phyloP scores from a whole-genome alignment of 2,113 vertebrate genomes.

The Neogale vison region DNA sequence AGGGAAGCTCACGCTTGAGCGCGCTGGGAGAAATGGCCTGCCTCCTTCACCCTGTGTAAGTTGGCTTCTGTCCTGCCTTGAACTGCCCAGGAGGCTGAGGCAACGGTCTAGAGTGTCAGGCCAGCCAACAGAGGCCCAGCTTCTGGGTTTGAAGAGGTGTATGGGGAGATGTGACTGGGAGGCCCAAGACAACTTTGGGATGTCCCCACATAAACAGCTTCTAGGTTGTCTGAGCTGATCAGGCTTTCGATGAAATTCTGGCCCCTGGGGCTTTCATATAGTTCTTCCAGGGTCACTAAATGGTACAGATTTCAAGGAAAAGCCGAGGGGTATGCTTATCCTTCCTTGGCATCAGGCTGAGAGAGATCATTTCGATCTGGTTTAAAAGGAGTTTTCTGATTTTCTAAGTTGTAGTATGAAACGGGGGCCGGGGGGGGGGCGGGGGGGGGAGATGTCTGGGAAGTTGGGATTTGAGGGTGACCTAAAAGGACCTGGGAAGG shows the following conservation, averaged over 20 bases:
- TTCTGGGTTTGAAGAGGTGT: background rate
- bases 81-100: background rate
- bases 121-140: background rate
- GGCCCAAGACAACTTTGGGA: background rate
- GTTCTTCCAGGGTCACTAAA: background rate
- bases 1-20: background rate
- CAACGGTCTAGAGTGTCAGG: fast-evolving
- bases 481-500: background rate
- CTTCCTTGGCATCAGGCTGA: background rate
- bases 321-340: background rate
- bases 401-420: background rate
- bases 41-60: background rate
- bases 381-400: background rate
- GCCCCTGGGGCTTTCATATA: background rate
- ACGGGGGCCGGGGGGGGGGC: background rate
- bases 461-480: background rate
- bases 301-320: background rate
- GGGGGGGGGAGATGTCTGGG: no score
- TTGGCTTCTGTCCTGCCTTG: background rate
- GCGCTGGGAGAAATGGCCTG: background rate
- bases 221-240: background rate
- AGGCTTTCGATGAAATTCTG: background rate
- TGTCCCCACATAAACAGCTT: background rate
- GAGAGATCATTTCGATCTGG: background rate
- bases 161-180: background rate